phyloP scores from a whole-genome alignment of 35 echinoderm and acorn worm species.

The Amphiura filiformis region DNA sequence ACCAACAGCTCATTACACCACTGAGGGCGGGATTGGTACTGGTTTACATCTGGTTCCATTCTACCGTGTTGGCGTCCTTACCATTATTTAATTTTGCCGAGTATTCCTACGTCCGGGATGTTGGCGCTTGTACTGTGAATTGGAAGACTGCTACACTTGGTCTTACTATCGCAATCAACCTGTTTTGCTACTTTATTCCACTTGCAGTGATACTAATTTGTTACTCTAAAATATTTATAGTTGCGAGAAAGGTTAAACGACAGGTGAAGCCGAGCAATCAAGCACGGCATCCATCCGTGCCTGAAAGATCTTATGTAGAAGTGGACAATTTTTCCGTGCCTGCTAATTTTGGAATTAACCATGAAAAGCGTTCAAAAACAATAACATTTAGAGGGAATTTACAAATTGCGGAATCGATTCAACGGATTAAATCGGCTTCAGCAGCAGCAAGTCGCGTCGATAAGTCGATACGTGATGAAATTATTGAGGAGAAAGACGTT shows the following conservation, averaged over 20 bases:
- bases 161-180: conserved; percentile 2
- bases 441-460: no score
- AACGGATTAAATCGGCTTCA: no score
- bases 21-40: conserved; percentile 13
- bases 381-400: background rate
- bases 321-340: background rate
- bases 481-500: no score
- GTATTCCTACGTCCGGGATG: conserved; percentile 24
- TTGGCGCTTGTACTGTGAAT: conserved; percentile 34
- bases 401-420: background rate
- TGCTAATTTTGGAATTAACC: background rate
- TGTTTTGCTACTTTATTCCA: conserved; percentile 21
- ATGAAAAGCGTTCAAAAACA: background rate
- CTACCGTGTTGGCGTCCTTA: background rate
- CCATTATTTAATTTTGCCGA: conserved; percentile 1
- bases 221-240: conserved; percentile 39
- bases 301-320: background rate
- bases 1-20: conserved; percentile 32
- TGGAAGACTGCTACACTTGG: conserved; percentile 19
- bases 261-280: conserved; percentile 13
- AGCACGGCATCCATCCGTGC: background rate
- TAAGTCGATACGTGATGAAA: background rate
- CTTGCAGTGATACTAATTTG: conserved; percentile 23
- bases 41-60: conserved; percentile 19
- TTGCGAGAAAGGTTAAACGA: conserved; percentile 19